Base-by-base conservation (phyloP, 35 echinoderm and acorn worm genomes). In the Anneissia japonica region DNA sequence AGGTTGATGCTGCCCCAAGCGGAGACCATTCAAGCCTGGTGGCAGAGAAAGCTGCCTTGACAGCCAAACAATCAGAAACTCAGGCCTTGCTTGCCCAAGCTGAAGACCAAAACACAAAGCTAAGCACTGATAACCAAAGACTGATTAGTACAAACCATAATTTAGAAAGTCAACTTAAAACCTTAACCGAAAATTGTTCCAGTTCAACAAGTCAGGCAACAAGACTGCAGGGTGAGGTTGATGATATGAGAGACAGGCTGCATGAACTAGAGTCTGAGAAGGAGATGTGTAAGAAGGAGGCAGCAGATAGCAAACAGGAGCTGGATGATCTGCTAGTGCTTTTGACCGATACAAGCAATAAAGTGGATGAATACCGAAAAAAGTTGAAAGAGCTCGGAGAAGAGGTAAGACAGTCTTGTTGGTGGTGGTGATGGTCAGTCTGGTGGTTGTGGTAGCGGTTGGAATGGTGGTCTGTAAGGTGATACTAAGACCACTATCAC, bases 281-380 rank as follows among this genome's bases (percentile, higher is more conserved):
- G 34, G 80, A 46, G 11, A 76, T 32, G 31, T 35, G 76, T 46
- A 21, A 73, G 34, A 36, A 91, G 76, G 23, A 74, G 34, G 74
- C 78, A 31, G 26, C 16, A 43, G 75, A 81, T 34, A 82, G 36
- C 29, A 46, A 40, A 30, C 40, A 99, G 43, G 96, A 99, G 80
- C 86, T 87, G 74, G 96, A 99, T 0, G 96, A 99, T 79, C 83
- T 99, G 4, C 37, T 99, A 36, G 96, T 99, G 31, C 82, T 99
- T 6, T 76, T 99, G 17, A 86, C 92, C 10, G 96, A 99, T 36
- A 93, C 92, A 17, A 92, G 94, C 26, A 86, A 83, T 26, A 99
- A 99, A 83, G 91, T 91, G 46, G 36, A 81, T 17, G 72, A 38
- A 7, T 99, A 99, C 83, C 94, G 90, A 80, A 83, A 94, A 56